Percentiles rank a stretch among this genome's conserved stretches.
Conservation (phyloP, 1,140 invertebrate genomes). For the Lepidostoma basale region DNA sequence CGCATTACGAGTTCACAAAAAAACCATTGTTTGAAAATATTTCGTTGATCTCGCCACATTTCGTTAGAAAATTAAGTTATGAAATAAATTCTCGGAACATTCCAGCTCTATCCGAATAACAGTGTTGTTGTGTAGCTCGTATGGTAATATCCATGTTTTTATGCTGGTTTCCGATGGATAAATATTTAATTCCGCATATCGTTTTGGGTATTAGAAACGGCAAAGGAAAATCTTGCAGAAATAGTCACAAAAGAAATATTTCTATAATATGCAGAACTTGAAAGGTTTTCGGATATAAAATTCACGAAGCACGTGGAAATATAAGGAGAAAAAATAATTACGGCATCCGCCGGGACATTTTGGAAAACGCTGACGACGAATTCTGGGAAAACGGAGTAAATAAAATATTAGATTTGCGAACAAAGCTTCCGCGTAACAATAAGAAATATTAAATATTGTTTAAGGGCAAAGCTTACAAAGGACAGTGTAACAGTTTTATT, state of each 20-base stretch:
- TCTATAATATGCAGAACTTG: background rate
- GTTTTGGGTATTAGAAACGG: background rate
- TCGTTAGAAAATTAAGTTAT: too few relatives aligned
- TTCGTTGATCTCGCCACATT: too few relatives aligned
- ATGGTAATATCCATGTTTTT: too few relatives aligned
- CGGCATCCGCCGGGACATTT: constrained; percentile 1
- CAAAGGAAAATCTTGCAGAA: background rate
- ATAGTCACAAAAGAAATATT: constrained; percentile 1
- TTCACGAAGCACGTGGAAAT: background rate
- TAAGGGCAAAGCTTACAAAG: constrained; percentile 12
- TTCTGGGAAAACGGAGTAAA: constrained; percentile 2
- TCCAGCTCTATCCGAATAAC: too few relatives aligned
- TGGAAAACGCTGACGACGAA: constrained; percentile 16
- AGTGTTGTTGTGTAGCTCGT: too few relatives aligned
- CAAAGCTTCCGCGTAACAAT: constrained; percentile 19
- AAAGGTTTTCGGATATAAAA: constrained; percentile 14
- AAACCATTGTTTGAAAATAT: too few relatives aligned
- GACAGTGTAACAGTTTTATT: background rate
- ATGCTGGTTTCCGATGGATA: background rate
- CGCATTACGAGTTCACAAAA: too few relatives aligned
- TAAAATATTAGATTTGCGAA: constrained; percentile 23
- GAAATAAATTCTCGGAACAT: too few relatives aligned
- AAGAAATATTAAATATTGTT: constrained; percentile 17
- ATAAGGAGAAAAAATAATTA: constrained; percentile 9
- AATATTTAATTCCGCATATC: background rate